Base-by-base conservation (phyloP, 2,113 vertebrate genomes). In the Pungitius pungitius region DNA sequence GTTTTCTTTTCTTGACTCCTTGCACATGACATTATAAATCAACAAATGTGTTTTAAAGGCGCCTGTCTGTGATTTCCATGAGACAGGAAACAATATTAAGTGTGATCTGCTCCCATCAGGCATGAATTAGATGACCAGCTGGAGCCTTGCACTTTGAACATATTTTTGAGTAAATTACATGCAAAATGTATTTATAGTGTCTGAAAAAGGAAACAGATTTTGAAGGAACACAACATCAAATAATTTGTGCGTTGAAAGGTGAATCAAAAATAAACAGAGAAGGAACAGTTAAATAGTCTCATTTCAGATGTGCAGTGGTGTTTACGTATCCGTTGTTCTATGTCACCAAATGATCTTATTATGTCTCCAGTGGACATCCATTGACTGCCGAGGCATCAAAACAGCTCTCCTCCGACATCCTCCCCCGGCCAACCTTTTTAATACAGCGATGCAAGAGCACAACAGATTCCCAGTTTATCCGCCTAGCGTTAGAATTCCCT, bases 231-330 rank as follows among this genome's bases (percentile, higher is more conserved):
- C 9, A 13, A 24, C 62, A 71, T 73, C n/a, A 63, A 51, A 12
- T 33, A 66, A 58, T 56, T 61, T 74, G 52, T 22, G 40, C 52
- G 62, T 54, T 14, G 73, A 51, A 55, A 52, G 33, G 49, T 69
- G 26, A 59, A 72, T 77, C 1, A 20, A 66, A 77, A 66, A 49
- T 20, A 49, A 61, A 81, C 4, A 2, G 12, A 49, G 27, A 33
- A 49, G 63, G 12, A 66, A 68, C 26, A 57, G n/a, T 73, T 94
- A 94, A 71, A 94, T 92, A 92, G 92, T 86, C 90, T 93, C 88
- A 94, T 95, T 94, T 67, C 49, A 69, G 51, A 61, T 51, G 37
- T 37, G 22, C 54, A 51, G 49, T 47, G 33, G 33, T 35, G 33
- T 35, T 35, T 35, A 7, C 7, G 33, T 35, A 61, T 51, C 27